phyloP scores from a whole-genome alignment of 92 coral and sea anemone genomes.

The Blastomussa wellsi region DNA sequence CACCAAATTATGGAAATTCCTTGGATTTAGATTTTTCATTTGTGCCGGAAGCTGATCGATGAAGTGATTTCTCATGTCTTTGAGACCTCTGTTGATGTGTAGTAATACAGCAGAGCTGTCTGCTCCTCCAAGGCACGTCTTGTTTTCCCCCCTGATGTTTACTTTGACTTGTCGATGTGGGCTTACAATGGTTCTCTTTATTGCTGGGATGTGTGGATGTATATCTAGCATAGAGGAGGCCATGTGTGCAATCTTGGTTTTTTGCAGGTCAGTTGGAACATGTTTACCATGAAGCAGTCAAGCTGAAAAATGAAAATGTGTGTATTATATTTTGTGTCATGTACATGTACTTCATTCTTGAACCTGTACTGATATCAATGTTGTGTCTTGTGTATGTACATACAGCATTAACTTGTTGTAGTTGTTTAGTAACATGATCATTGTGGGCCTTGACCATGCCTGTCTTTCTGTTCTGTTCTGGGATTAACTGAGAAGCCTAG shows the following conservation, averaged over 20 bases:
- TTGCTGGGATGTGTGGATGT: not conserved
- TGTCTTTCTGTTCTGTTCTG: slow-evolving; percentile 45
- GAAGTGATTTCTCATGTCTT: slow-evolving; percentile 40
- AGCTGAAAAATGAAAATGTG: too few relatives aligned
- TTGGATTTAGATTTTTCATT: slow-evolving; percentile 38
- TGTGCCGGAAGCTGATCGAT: slow-evolving; percentile 42
- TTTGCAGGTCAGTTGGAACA: slow-evolving; percentile 41
- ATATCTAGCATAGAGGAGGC: too few relatives aligned
- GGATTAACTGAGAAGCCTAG: slow-evolving; percentile 63
- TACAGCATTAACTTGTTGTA: slow-evolving; percentile 30
- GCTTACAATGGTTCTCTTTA: not conserved
- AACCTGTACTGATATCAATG: not conserved
- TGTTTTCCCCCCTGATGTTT: not conserved
- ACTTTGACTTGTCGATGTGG: not conserved
- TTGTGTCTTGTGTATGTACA: slow-evolving; percentile 12
- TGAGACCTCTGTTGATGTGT: slow-evolving; percentile 24
- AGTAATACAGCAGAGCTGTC: slow-evolving; percentile 25
- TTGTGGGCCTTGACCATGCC: too few relatives aligned
- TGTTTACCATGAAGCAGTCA: too few relatives aligned
- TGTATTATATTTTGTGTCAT: too few relatives aligned
- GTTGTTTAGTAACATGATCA: slow-evolving; percentile 19
- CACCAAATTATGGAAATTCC: slow-evolving; percentile 37
- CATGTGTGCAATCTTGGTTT: slow-evolving; percentile 45
- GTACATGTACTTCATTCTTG: too few relatives aligned
- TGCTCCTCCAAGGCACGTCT: slow-evolving; percentile 47